Percentiles rank a stretch among this genome's conserved stretches.
These are phyloP conservation scores for Stichopus chloronotus DNA, from an alignment of 35 echinoderm and acorn worm genomes.

Conservation along the genomic window DNA sequence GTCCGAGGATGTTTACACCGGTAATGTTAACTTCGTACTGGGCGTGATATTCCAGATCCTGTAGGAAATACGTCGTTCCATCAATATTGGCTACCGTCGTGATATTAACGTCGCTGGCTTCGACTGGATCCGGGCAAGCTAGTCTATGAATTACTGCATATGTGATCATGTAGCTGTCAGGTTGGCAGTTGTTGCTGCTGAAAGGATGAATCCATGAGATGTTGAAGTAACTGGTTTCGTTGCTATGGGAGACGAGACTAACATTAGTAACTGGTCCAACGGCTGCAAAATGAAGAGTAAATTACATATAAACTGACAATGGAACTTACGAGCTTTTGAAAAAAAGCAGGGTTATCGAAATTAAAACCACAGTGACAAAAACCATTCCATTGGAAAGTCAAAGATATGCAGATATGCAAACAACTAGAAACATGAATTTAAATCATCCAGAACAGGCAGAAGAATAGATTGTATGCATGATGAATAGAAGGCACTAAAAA, in stretches of 20 bases:
- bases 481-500: too few relatives aligned
- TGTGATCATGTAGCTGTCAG: not conserved
- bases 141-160: not conserved
- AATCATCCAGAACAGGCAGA: too few relatives aligned
- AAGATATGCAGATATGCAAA: too few relatives aligned
- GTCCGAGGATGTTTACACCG: not conserved
- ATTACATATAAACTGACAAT: too few relatives aligned
- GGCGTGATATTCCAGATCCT: not conserved
- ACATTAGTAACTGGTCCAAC: not conserved
- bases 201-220: not conserved
- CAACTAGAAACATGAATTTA: too few relatives aligned
- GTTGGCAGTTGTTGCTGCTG: not conserved
- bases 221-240: not conserved
- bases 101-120: not conserved
- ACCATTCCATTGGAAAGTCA: too few relatives aligned
- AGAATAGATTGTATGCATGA: too few relatives aligned
- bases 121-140: not conserved
- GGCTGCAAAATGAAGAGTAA: not conserved
- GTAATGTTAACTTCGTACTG: constrained; percentile 35
- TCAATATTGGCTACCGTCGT: too few relatives aligned
- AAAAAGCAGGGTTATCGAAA: too few relatives aligned
- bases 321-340: too few relatives aligned
- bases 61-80: not conserved
- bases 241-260: not conserved
- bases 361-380: too few relatives aligned